Base-by-base conservation (phyloP, 2,113 vertebrate species). In the Siphamia tubifer region DNA sequence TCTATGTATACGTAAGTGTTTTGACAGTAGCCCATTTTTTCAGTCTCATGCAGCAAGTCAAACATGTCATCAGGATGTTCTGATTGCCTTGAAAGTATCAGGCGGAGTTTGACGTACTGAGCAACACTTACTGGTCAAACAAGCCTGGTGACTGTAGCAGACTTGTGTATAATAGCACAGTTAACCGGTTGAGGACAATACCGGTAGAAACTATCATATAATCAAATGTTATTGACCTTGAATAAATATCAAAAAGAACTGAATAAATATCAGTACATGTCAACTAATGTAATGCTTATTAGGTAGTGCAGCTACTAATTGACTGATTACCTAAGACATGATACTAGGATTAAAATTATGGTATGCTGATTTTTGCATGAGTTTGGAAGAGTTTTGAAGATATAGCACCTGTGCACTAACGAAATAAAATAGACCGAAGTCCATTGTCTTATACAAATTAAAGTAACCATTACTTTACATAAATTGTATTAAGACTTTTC, bases 341-440 rank as follows among this genome's bases (percentile, higher is more conserved):
- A 53, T 47, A 27, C 67, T 53, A 31, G 51, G 28, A 42, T 61
- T 38, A 10, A 55, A 36, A 8, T 15, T 24, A 20, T 23, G 17
- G 23, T 47, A 25, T 60, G 71, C 49, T 13, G 21, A 45, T 31
- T 51, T 71, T 53, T 61, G 7, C n/a, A 21, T 40, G 40, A 9
- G 6, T 36, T 6, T 17, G 62, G 11, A 47, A 17, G 19, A 47
- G n/a, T 48, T 60, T 38, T 42, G 4, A 32, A 68, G 52, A 31
- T 63, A 4, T 38, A 16, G 45, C 31, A 47, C 45, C 34, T 8
- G 19, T 74, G 68, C 64, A 81, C 70, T 73, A 77, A 77, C 64
- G 52, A 38, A 17, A 6, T 62, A 27, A 20, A 40, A 39, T n/a
- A 16, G 16, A 27, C 13, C 57, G 36, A 70, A 74, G 45, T 49